Evolutionary conservation across 2,888 invertebrate species (phyloP), one percentile per base, ranked within the genome.

Genomic region (Spicauda simplicius): DNA sequence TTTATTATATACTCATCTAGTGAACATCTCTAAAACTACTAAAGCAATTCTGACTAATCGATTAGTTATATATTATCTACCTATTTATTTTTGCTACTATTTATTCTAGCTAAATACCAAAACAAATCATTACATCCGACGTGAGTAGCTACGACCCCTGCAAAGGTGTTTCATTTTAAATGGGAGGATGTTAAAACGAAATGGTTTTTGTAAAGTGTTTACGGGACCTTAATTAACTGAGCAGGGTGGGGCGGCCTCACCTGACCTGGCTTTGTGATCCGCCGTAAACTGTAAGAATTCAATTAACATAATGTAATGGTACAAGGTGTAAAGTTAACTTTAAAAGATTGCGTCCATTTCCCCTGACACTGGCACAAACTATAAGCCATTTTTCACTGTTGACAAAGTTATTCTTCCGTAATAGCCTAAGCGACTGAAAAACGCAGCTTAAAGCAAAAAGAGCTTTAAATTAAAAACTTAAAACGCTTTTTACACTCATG

Each of bases 291-390:
- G 73, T 69, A 63, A 77, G 77, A 81, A 81, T 84, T 83, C 78
- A 83, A 86, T 88, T 87, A 85, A 77, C 85, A 85, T 86, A 84
- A 84, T 82, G 81, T 79, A 74, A 72, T 71, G 73, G 73, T 73
- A 72, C 73, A 73, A 76, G 74, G 76, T 76, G 77, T 79, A 76
- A 75, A 78, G 71, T 75, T 72, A 66, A 52, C 68, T 71, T 72
- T 62, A 71, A 74, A 45, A 64, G 60, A 48, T 62, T 48, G 66
- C 67, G 63, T 63, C 57, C 63, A 62, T 68, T 68, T 64, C 19
- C 53, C 50, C 61, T 45, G 14, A 41, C 41, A 6, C n/a, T 45
- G 59, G 30, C 59, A 18, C 12, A 50, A n/a, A 1, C n/a, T 59
- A 11, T 48, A 19, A 14, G 6, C 1, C 2, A 16, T 50, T 16